Evolutionary conservation across 2,888 invertebrate genomes (phyloP).

Genomic region (Drosophila infuscata): DNA sequence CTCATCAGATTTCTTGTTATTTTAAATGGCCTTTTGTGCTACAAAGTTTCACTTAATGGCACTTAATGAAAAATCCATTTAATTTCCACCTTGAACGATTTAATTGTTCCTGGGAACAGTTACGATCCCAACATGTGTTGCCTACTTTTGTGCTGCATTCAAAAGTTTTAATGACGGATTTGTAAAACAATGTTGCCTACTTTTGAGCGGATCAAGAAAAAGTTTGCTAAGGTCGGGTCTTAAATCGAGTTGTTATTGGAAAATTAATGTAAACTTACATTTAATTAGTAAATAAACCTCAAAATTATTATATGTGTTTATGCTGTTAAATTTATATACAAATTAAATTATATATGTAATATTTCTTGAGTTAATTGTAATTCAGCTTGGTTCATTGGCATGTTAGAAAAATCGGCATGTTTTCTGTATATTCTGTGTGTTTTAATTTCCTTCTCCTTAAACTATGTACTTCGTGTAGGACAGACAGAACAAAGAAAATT

Average conservation of each 20-base stretch:
- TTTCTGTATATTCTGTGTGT: constrained; percentile 14
- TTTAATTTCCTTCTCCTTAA: constrained; percentile 4
- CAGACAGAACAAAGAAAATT: constrained; percentile 17
- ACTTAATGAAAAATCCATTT: constrained; percentile 1
- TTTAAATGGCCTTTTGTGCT: constrained; percentile 1
- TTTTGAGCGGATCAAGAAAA: constrained; percentile 22
- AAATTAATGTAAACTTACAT: background rate
- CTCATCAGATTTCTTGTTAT: background rate
- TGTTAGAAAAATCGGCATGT: constrained; percentile 64
- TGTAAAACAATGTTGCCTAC: constrained; percentile 17
- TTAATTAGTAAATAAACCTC: constrained; percentile 2
- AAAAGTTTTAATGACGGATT: constrained; percentile 8
- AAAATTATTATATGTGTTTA: constrained; percentile 5
- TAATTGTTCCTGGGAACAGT: constrained; percentile 25
- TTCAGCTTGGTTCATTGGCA: constrained; percentile 58
- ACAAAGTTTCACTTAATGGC: constrained; percentile 11
- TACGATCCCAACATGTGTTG: constrained; percentile 4
- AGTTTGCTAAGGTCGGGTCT: background rate
- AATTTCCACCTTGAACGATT: background rate
- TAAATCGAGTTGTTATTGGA: background rate
- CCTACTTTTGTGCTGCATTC: constrained; percentile 28
- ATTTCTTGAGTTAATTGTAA: constrained; percentile 17
- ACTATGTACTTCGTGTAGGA: constrained; percentile 29
- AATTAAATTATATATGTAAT: background rate
- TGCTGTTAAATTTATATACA: constrained; percentile 2